These are phyloP conservation scores for Cryptotermes secundus DNA, from an alignment of 1,140 invertebrate species.

Conservation along the genomic window DNA sequence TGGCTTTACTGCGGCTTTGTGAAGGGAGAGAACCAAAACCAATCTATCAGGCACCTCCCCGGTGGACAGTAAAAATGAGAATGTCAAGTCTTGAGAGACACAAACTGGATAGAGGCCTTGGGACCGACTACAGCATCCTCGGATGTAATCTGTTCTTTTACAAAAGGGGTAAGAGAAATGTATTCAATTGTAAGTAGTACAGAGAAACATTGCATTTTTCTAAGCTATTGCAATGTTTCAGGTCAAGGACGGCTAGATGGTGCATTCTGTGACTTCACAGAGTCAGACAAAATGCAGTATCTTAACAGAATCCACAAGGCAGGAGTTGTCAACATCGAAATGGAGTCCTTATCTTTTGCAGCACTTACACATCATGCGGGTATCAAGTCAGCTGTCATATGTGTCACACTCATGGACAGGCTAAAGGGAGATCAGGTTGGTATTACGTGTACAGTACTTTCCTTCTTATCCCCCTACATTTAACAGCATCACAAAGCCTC, in stretches of 20 bases:
- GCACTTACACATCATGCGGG: constrained; percentile 93
- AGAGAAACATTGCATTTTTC: no score
- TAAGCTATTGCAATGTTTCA: constrained; percentile 39
- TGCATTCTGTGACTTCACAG: constrained; percentile 92
- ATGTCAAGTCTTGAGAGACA: no score
- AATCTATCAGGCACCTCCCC: no score
- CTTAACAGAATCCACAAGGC: constrained; percentile 71
- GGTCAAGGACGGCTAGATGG: constrained; percentile 92
- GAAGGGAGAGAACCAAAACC: no score
- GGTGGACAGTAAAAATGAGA: no score
- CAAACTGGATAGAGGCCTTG: no score
- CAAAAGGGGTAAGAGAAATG: no score
- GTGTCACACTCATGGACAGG: constrained; percentile 90
- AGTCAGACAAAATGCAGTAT: constrained; percentile 88
- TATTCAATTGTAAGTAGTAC: no score
- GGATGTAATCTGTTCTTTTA: no score
- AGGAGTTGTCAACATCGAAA: constrained; percentile 95
- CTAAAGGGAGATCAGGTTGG: constrained; percentile 90
- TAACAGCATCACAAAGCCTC: no score
- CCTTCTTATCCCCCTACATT: neutral
- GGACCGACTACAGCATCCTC: no score
- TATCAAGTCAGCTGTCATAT: constrained; percentile 89
- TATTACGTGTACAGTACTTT: constrained; percentile 17
- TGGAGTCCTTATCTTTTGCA: constrained; percentile 93
- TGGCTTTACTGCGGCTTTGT: no score